phyloP scores from a whole-genome alignment of 1,140 invertebrate genomes.

The Drosophila serrata region DNA sequence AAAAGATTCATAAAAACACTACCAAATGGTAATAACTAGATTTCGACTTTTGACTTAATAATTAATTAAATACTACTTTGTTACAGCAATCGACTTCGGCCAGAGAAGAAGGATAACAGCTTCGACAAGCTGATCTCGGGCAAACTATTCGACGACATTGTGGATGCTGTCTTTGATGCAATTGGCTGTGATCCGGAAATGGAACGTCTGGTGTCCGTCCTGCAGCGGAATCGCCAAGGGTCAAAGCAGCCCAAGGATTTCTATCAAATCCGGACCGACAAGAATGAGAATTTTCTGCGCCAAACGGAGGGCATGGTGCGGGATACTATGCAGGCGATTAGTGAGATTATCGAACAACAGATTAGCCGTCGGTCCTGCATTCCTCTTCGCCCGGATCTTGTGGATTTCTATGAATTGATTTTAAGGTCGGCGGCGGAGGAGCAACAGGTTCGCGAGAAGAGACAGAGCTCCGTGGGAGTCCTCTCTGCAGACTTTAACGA shows the following conservation, averaged over 20 bases:
- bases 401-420: constrained; percentile 70
- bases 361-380: constrained; percentile 59
- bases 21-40: constrained; percentile 2
- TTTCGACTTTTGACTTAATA: neutral
- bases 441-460: constrained; percentile 62
- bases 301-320: constrained; percentile 66
- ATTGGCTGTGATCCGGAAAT: constrained; percentile 63
- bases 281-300: constrained; percentile 35
- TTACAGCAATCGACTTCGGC: neutral
- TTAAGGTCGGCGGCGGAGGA: constrained; percentile 53
- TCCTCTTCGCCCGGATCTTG: constrained; percentile 63
- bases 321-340: constrained; percentile 64
- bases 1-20: neutral
- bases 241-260: constrained; percentile 30
- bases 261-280: constrained; percentile 64
- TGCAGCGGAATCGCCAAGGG: constrained; percentile 47
- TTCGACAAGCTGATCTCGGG: constrained; percentile 50
- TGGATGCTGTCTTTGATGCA: constrained; percentile 56
- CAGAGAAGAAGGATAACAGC: neutral
- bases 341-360: constrained; percentile 70
- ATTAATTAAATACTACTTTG: neutral
- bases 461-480: constrained; percentile 29
- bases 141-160: constrained; percentile 51
- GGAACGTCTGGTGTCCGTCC: constrained; percentile 44
- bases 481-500: constrained; percentile 46